A percentile compares a stretch with the other conserved stretches of the same genome.
These are phyloP conservation scores for Laothoe populi DNA, from an alignment of 2,888 invertebrate species.

Conservation along the genomic window DNA sequence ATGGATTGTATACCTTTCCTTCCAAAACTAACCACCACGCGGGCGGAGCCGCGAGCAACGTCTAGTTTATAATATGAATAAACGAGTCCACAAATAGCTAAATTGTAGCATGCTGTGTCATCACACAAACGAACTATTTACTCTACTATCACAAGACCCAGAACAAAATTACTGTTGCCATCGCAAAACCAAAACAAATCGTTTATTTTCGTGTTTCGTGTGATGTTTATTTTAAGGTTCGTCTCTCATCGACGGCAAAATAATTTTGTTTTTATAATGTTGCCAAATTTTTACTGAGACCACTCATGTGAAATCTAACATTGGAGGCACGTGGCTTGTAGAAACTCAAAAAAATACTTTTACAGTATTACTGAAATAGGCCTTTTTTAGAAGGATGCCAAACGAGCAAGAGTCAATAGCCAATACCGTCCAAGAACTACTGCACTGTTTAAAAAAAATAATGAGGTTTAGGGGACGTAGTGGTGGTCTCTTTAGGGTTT, in stretches of 20 bases:
- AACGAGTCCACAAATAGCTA: neutral
- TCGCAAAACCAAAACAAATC: neutral
- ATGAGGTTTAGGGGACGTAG: no score
- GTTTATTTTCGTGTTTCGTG: slow-evolving; percentile 12
- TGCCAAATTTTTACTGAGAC: slow-evolving; percentile 49
- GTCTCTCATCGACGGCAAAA: slow-evolving; percentile 28
- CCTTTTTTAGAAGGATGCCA: neutral
- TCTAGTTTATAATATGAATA: neutral
- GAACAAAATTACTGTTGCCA: slow-evolving; percentile 16
- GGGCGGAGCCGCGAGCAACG: no score
- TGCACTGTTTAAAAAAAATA: no score
- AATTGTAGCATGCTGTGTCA: neutral
- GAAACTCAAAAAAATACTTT: neutral
- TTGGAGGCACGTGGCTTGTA: slow-evolving; percentile 15
- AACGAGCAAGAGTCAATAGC: no score
- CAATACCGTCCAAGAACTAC: no score
- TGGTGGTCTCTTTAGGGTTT: no score
- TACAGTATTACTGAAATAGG: neutral
- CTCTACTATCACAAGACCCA: neutral
- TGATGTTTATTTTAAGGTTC: slow-evolving; percentile 17
- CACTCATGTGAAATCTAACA: slow-evolving; percentile 26
- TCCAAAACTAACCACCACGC: no score
- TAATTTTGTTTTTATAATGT: slow-evolving; percentile 34
- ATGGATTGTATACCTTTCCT: no score
- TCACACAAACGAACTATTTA: neutral